Base-by-base conservation (phyloP, 2,797 vertebrate genomes). In the Pseudocheirus occidentalis region DNA sequence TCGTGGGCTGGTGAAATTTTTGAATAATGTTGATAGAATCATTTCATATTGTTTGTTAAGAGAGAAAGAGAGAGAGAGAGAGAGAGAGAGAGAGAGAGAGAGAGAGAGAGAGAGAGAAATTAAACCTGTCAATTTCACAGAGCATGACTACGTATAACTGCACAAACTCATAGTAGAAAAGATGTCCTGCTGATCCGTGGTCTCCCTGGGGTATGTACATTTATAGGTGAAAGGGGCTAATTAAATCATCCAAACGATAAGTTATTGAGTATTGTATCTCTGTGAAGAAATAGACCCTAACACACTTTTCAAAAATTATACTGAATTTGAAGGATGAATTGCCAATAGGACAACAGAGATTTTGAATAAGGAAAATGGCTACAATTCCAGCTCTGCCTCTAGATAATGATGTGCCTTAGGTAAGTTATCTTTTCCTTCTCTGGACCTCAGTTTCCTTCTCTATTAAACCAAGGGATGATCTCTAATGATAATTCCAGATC, bases 1-100 rank as follows among this genome's bases (percentile, higher is more conserved):
- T 0, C 90, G 94, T 58, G 95, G 29, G 40, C 96, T 91, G 28
- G 91, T 50, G 92, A 54, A 96, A 96, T 96, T 97, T 97, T 94
- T 91, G 94, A 97, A 91, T 95, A 94, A 96, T 91, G 90, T 73
- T 92, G 62, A 94, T 4, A 18, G 91, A 91, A 94, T 34, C 55
- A 94, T 97, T 59, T 34, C 4, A 5, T 40, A n/a, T 31, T 1
- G 1, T 53, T 53, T 12, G 31, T 5, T 95, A 73, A 73, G 90
- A 95, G 91, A 29, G 21, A 5, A 9, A 62, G 59, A 62, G 31
- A 16, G 3, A 34, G 59, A 34, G 29, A 62, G 59, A 34, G 29
- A 62, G 59, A 14, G 59, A 66, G 31, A 34, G 31, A 34, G 59
- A n/a, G 31, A 66, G 59, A 16, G 12, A 66, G 59, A n/a, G 62